A percentile compares a stretch with the other conserved stretches of the same genome.
These are phyloP conservation scores for Podotricha telesiphe DNA, from an alignment of 2,888 invertebrate genomes.

Conservation along the genomic window DNA sequence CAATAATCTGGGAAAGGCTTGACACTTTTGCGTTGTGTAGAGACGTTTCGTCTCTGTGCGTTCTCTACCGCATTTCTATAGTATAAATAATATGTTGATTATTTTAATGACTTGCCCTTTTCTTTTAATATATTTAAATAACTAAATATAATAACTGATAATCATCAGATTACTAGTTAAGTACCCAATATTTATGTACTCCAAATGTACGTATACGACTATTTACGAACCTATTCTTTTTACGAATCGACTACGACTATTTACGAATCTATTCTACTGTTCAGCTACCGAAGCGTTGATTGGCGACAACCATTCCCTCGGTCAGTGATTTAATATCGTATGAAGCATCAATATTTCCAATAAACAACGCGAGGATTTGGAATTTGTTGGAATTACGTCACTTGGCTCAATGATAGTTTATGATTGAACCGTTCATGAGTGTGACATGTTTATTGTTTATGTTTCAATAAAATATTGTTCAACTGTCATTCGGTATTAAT, in stretches of 20 bases:
- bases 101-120: no score
- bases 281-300: not conserved
- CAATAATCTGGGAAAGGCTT: no score
- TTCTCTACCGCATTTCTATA: no score
- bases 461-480: conserved; percentile 26
- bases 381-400: conserved; percentile 31
- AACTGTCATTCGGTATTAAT: conserved; percentile 18
- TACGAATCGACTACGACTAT: not conserved
- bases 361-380: conserved; percentile 10
- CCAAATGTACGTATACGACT: no score
- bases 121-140: no score
- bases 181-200: no score
- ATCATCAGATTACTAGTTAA: no score
- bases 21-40: no score
- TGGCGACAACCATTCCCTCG: conserved; percentile 31
- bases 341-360: conserved; percentile 25
- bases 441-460: conserved; percentile 27
- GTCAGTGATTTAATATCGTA: conserved; percentile 34
- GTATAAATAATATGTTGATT: no score
- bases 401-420: conserved; percentile 46
- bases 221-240: no score
- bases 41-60: no score
- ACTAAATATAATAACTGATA: no score
- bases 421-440: conserved; percentile 44
- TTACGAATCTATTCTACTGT: not conserved